phyloP scores from a whole-genome alignment of 2,888 invertebrate species.

The Hedya salicella region DNA sequence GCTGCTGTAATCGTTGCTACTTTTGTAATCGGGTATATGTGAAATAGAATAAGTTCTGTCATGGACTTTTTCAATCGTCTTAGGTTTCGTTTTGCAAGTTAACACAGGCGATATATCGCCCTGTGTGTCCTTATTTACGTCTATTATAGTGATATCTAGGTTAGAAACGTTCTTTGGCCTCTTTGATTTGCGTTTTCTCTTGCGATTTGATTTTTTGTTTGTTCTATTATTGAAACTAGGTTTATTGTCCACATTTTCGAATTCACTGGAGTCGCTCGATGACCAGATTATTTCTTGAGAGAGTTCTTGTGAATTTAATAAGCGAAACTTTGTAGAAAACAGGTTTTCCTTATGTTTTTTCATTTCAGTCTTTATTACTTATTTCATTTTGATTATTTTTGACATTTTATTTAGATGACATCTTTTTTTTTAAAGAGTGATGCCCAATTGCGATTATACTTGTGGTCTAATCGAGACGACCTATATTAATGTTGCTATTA shows the following conservation, averaged over 20 bases:
- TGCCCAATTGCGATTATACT: conserved; percentile 12
- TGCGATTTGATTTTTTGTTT: conserved; percentile 51
- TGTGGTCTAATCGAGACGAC: conserved; percentile 8
- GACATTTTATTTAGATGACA: neutral
- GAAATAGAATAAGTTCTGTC: conserved; percentile 3
- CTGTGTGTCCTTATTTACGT: conserved; percentile 50
- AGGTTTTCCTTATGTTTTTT: conserved; percentile 62
- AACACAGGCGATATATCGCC: conserved; percentile 57
- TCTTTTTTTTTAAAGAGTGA: conserved; percentile 10
- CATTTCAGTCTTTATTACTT: conserved; percentile 53
- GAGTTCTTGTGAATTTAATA: conserved; percentile 70
- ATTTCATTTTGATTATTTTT: conserved; percentile 57
- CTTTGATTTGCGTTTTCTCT: conserved; percentile 70
- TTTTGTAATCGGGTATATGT: neutral
- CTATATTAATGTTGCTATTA: conserved; percentile 23
- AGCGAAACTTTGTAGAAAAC: conserved; percentile 65
- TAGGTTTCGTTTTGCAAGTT: conserved; percentile 36
- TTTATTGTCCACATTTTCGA: conserved; percentile 56
- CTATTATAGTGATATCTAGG: conserved; percentile 63
- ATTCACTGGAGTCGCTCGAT: conserved; percentile 71
- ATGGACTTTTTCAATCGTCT: neutral
- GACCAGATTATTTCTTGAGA: conserved; percentile 74
- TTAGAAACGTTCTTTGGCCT: conserved; percentile 61
- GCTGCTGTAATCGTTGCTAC: too few species aligned
- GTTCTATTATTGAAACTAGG: conserved; percentile 49